A percentile compares a stretch with the other conserved stretches of the same genome.
phyloP scores from a whole-genome alignment of 2,797 vertebrate genomes.

The Kryptopterus vitreolus region DNA sequence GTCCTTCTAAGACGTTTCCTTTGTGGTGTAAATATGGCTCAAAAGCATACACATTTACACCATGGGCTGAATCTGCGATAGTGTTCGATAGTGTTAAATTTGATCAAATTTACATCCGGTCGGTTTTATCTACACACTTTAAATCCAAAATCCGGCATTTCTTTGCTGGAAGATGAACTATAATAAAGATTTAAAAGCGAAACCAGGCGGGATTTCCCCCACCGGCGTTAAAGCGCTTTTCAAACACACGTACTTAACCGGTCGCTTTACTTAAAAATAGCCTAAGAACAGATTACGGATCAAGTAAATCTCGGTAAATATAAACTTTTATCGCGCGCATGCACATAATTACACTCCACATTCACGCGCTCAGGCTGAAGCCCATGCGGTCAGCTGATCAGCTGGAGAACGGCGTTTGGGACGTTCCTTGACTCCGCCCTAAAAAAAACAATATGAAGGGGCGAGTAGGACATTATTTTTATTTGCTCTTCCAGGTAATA shows the following conservation, averaged over 20 bases:
- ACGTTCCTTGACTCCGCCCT: background rate
- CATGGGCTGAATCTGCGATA: background rate
- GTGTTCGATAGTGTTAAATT: background rate
- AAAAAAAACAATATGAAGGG: too few species aligned
- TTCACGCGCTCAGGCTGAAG: too few species aligned
- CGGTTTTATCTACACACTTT: background rate
- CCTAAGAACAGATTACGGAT: background rate
- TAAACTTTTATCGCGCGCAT: background rate
- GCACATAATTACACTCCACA: background rate
- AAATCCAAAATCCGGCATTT: background rate
- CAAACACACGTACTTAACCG: background rate
- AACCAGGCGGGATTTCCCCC: background rate
- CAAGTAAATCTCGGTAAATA: background rate
- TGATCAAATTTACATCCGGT: background rate
- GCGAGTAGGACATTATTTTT: background rate
- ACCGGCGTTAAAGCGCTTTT: background rate
- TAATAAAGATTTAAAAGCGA: background rate
- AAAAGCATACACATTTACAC: background rate
- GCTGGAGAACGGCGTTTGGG: background rate
- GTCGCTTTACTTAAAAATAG: background rate
- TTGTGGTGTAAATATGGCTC: background rate
- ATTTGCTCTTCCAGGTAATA: background rate
- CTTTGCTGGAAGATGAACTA: background rate
- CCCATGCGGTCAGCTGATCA: background rate
- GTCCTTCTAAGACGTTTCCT: background rate